Conservation (phyloP, 2,797 vertebrate genomes). For the Acrossocheilus fasciatus region DNA sequence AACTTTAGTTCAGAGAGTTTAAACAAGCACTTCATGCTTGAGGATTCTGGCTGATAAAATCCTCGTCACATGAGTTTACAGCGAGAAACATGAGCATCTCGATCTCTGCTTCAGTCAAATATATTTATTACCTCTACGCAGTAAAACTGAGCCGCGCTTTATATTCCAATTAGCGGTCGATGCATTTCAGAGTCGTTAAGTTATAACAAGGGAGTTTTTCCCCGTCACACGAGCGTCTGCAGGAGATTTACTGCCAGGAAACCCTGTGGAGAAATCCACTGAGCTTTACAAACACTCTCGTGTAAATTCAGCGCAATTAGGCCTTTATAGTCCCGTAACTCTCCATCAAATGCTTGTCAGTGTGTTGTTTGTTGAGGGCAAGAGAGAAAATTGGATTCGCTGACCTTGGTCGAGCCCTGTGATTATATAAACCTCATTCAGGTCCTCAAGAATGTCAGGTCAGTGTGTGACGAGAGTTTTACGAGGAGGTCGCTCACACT, state of each 20-base stretch:
- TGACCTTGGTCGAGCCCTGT: slow-evolving; percentile 73
- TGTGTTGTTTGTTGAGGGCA: slow-evolving; percentile 80
- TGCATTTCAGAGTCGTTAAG: slow-evolving; percentile 51
- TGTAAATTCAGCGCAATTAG: slow-evolving; percentile 81
- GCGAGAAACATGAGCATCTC: neutral
- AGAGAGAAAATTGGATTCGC: slow-evolving; percentile 77
- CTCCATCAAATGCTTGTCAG: slow-evolving; percentile 80
- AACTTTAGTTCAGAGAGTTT: neutral
- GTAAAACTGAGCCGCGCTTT: slow-evolving; percentile 60
- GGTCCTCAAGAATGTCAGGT: slow-evolving; percentile 5
- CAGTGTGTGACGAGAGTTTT: neutral
- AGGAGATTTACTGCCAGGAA: slow-evolving; percentile 71
- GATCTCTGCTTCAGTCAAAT: slow-evolving; percentile 17
- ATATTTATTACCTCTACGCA: slow-evolving; percentile 45
- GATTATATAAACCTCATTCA: slow-evolving; percentile 58
- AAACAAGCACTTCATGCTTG: neutral
- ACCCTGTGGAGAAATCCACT: slow-evolving; percentile 72
- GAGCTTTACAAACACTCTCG: slow-evolving; percentile 77
- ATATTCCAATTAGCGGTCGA: slow-evolving; percentile 61
- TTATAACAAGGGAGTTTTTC: slow-evolving; percentile 50
- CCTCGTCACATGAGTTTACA: neutral
- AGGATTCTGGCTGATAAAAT: neutral
- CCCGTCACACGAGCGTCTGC: slow-evolving; percentile 42
- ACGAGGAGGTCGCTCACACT: neutral
- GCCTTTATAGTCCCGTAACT: slow-evolving; percentile 81